These are phyloP conservation scores for Leptopilina drosophilae DNA, from an alignment of 2,888 invertebrate species.

Conservation along the genomic window DNA sequence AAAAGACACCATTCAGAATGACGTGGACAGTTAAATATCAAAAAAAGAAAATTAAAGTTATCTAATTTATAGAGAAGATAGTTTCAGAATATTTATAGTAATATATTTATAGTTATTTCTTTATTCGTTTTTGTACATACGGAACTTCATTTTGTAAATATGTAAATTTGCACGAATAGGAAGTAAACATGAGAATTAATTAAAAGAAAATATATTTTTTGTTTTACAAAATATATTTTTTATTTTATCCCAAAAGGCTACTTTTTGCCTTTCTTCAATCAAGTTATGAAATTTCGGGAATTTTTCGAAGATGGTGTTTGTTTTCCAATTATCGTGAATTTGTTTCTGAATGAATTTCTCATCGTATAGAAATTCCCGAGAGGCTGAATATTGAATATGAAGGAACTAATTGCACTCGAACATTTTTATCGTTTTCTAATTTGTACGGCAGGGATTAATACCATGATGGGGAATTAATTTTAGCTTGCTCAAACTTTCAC, in stretches of 20 bases:
- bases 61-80: no score
- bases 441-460: conserved; percentile 1
- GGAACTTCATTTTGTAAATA: background rate
- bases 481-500: conserved; percentile 55
- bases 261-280: background rate
- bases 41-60: conserved; percentile 13
- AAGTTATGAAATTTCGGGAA: background rate
- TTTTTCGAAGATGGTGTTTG: background rate
- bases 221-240: no score
- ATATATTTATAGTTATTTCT: no score
- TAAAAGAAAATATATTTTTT: no score
- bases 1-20: conserved; percentile 67
- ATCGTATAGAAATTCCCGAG: background rate
- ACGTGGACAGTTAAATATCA: conserved; percentile 53
- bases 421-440: conserved; percentile 37
- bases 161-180: conserved; percentile 3
- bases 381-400: background rate
- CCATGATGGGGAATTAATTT: conserved; percentile 37
- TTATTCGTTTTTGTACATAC: background rate
- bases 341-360: background rate
- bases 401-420: background rate
- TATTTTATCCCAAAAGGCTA: background rate
- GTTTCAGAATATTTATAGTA: no score
- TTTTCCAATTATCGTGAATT: background rate
- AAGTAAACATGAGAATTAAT: background rate